A percentile compares a stretch with the other conserved stretches of the same genome.
Conservation (phyloP, 2,888 invertebrate genomes). For the Drosophila rellima region DNA sequence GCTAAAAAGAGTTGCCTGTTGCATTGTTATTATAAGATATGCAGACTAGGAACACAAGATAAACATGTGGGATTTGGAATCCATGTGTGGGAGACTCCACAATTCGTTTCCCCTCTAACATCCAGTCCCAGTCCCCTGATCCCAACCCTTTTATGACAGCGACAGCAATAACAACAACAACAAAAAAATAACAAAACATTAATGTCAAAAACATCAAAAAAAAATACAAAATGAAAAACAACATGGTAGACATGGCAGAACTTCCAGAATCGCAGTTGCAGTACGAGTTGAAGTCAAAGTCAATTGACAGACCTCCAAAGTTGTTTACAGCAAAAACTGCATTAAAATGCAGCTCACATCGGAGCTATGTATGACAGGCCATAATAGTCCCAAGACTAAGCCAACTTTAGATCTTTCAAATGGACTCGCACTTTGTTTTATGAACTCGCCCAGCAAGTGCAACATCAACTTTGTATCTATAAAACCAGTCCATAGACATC, state of each 20-base stretch:
- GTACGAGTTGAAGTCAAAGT: slow-evolving; percentile 35
- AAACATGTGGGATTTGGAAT: slow-evolving; percentile 59
- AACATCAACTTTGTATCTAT: slow-evolving; percentile 8
- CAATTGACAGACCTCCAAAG: slow-evolving; percentile 73
- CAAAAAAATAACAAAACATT: slow-evolving; percentile 74
- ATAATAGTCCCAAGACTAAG: slow-evolving; percentile 34
- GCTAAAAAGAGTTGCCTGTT: slow-evolving; percentile 48
- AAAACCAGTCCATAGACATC: slow-evolving; percentile 8
- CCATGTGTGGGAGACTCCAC: slow-evolving; percentile 50
- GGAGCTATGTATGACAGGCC: slow-evolving; percentile 21
- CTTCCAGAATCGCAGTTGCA: slow-evolving; percentile 28
- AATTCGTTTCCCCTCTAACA: slow-evolving; percentile 8
- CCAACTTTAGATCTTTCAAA: slow-evolving; percentile 30
- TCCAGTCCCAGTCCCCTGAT: slow-evolving; percentile 6
- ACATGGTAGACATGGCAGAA: slow-evolving; percentile 50
- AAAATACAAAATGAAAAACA: slow-evolving; percentile 29
- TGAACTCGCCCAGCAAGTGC: slow-evolving; percentile 41
- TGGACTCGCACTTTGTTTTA: slow-evolving; percentile 42
- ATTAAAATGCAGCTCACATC: slow-evolving; percentile 66
- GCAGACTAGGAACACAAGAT: slow-evolving; percentile 38
- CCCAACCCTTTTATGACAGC: slow-evolving; percentile 72
- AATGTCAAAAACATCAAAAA: slow-evolving; percentile 80
- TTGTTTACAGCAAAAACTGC: slow-evolving; percentile 68
- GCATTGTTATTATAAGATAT: slow-evolving; percentile 58
- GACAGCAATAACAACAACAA: slow-evolving; percentile 54